phyloP scores from a whole-genome alignment of 2,113 vertebrate species.

The Phrynosoma platyrhinos region DNA sequence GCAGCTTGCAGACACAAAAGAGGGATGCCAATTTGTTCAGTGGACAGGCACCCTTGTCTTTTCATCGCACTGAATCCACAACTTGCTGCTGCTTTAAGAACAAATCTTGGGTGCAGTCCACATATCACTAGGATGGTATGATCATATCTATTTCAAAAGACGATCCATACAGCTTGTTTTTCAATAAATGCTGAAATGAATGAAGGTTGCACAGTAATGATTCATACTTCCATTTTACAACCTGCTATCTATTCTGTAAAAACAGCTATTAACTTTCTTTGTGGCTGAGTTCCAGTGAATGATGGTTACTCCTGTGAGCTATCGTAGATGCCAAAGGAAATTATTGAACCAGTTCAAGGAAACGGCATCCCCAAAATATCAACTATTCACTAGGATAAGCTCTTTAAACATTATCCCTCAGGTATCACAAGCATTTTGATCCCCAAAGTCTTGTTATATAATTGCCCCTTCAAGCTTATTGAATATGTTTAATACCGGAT shows the following conservation, averaged over 20 bases:
- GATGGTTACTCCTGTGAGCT: background rate
- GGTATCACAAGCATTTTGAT: background rate
- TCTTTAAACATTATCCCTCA: conserved; percentile 1
- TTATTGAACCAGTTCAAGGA: background rate
- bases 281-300: background rate
- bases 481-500: background rate
- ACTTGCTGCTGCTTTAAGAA: background rate
- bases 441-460: background rate
- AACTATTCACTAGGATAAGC: background rate
- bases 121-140: background rate
- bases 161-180: background rate
- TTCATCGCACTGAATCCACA: background rate
- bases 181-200: no score
- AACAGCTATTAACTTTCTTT: conserved; percentile 1
- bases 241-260: background rate
- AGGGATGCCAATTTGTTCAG: no score
- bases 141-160: no score
- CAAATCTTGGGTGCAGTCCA: background rate
- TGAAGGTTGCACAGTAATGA: background rate
- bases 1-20: background rate
- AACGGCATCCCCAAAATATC: background rate
- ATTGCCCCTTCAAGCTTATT: background rate
- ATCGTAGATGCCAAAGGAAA: conserved; percentile 15
- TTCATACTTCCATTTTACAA: background rate
- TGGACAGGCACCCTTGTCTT: no score